Conservation (phyloP, 2,113 vertebrate genomes). For the Seriola dumerili region DNA sequence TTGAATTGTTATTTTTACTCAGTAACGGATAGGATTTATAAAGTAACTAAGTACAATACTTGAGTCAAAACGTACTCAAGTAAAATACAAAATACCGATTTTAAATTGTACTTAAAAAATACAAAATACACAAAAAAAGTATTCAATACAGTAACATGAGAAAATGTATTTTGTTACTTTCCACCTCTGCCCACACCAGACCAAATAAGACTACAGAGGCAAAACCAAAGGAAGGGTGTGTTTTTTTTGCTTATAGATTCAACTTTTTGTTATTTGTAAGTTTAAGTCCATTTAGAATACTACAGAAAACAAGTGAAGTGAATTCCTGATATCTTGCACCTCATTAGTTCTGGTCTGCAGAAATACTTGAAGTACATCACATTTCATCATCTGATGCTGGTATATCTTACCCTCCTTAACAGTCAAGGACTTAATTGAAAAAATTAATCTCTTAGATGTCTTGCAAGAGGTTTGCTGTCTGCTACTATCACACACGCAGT, state of each 20-base stretch:
- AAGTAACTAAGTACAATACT: too few species aligned
- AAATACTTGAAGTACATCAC: not conserved
- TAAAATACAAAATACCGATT: too few species aligned
- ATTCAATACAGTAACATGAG: too few species aligned
- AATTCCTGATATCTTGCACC: not conserved
- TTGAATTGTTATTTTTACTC: too few species aligned
- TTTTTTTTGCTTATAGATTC: too few species aligned
- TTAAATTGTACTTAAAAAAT: too few species aligned
- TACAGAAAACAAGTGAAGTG: not conserved
- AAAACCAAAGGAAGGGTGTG: not conserved
- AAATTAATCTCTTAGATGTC: not conserved
- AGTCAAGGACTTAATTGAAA: not conserved
- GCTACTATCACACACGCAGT: not conserved
- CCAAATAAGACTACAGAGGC: too few species aligned
- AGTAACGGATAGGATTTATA: too few species aligned
- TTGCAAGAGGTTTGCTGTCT: slow-evolving; percentile 14
- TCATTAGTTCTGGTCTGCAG: not conserved
- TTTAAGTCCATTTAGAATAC: not conserved
- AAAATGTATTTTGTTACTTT: too few species aligned
- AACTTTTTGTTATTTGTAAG: not conserved
- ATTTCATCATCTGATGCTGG: not conserved
- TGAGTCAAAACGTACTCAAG: too few species aligned
- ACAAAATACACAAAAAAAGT: too few species aligned
- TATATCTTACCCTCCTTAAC: not conserved
- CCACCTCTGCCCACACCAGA: not conserved